A percentile compares a stretch with the other conserved stretches of the same genome.
Evolutionary conservation across 2,797 vertebrate genomes (phyloP).

Genomic region (Sciurus vulgaris): DNA sequence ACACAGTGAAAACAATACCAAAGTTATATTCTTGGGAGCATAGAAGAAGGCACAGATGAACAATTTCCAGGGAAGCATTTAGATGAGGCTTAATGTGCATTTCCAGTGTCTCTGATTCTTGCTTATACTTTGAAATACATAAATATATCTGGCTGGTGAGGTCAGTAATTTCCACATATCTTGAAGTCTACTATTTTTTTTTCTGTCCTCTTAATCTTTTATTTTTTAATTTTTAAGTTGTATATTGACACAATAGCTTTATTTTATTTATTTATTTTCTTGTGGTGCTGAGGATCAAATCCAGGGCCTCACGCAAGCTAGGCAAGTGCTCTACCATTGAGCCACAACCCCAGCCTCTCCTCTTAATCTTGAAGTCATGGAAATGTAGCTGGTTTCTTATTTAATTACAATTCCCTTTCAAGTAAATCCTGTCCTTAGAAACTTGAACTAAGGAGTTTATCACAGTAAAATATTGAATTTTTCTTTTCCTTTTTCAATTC

Average conservation of each 20-base stretch:
- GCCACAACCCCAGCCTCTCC: neutral
- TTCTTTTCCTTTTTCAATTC: neutral
- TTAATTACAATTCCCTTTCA: conserved; percentile 33
- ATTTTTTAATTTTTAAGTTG: too few relatives aligned
- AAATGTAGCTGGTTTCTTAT: conserved; percentile 13
- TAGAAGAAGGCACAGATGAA: neutral
- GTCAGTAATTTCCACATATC: neutral
- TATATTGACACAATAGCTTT: too few relatives aligned
- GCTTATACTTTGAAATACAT: neutral
- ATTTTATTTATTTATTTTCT: too few relatives aligned
- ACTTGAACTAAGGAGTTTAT: neutral
- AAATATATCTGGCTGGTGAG: neutral
- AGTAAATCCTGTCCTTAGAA: conserved; percentile 29
- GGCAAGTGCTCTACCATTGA: too few relatives aligned
- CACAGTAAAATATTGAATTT: neutral
- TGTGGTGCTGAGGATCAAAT: too few relatives aligned
- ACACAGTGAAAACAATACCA: neutral
- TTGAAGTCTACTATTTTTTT: neutral
- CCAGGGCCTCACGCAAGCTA: too few relatives aligned
- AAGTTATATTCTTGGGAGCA: conserved; percentile 17
- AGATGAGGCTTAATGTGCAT: neutral
- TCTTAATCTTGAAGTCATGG: conserved; percentile 54
- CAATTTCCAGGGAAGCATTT: neutral
- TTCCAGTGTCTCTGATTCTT: neutral
- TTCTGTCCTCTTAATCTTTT: conserved; percentile 47